Evolutionary conservation across 2,888 invertebrate genomes (phyloP), one percentile per base, ranked within the genome.

Genomic region (Tiliacea aurago): DNA sequence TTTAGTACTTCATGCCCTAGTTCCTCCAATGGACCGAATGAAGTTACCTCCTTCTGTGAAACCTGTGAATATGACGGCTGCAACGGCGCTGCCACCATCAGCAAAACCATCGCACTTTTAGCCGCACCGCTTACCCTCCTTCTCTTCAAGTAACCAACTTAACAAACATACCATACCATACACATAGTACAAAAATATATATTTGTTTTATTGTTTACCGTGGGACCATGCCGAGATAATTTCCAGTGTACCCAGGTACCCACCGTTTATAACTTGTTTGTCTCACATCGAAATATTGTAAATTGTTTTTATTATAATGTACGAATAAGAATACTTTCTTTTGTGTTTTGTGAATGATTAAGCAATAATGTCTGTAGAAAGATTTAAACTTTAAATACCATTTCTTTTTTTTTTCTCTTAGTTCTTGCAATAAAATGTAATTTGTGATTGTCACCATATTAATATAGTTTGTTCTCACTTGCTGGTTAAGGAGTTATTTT

Each of bases 51-150:
- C 62, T 97, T 96, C 93, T 98, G 98, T 86, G 97, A 97, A 89
- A 97, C 97, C 72, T 98, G 98, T 90, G 97, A 97, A 73, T 96
- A 96, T 47, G 97, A 98, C 83, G 97, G 97, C 4, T 98, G 98
- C 94, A 98, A 98, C 87, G 95, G 97, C 2, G 97, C 97, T 4
- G 90, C 95, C 4, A 91, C 95, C 18, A 87, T 97, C 62, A 94
- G 94, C 81, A 95, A 93, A 72, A 95, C 96, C 20, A 73, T 95
- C 43, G 94, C 96, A 1, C 85, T 97, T 37, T 86, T 96, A 49
- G 78, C 94, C 28, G 95, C 95, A 5, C 95, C 96, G 7, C 86
- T 96, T 5, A 91, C 91, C 37, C 85, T 95, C 45, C 83, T 96
- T 6, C 91, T 96, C 63, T 95, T 95, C 87, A 96, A 96, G 92